These are phyloP conservation scores for Dipodomys stephensi DNA, from an alignment of 2,113 vertebrate genomes.

Conservation along the genomic window DNA sequence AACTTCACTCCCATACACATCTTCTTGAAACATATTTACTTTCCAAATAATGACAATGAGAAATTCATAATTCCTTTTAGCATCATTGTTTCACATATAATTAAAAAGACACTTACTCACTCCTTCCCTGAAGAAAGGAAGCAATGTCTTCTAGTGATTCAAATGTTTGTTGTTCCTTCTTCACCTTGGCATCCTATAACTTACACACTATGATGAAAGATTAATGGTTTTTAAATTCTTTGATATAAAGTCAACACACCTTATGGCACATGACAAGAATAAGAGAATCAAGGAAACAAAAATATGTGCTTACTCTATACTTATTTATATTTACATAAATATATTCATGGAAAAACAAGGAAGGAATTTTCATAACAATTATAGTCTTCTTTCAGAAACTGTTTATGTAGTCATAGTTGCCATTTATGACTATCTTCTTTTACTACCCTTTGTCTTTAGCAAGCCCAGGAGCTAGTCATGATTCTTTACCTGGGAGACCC, in stretches of 20 bases:
- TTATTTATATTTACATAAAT: background rate
- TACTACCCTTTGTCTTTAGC: background rate
- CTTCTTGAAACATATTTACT: background rate
- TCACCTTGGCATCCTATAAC: background rate
- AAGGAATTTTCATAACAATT: background rate
- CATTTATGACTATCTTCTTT: background rate
- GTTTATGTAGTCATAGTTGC: background rate
- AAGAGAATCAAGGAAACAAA: background rate
- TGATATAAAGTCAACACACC: background rate
- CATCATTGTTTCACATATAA: background rate
- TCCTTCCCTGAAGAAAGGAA: too few relatives aligned
- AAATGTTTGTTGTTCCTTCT: background rate
- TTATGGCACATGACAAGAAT: background rate
- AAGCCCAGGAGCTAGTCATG: background rate
- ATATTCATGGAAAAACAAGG: background rate
- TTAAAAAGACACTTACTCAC: background rate
- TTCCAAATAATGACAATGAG: background rate
- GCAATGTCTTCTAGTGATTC: background rate
- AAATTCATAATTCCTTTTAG: background rate
- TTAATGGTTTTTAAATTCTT: background rate
- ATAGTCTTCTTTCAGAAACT: background rate
- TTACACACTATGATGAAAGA: background rate
- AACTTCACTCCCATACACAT: background rate
- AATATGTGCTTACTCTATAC: background rate
- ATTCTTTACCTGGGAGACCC: background rate